These are phyloP conservation scores for Fistularia commersonii DNA, from an alignment of 2,797 vertebrate species.

Conservation along the genomic window DNA sequence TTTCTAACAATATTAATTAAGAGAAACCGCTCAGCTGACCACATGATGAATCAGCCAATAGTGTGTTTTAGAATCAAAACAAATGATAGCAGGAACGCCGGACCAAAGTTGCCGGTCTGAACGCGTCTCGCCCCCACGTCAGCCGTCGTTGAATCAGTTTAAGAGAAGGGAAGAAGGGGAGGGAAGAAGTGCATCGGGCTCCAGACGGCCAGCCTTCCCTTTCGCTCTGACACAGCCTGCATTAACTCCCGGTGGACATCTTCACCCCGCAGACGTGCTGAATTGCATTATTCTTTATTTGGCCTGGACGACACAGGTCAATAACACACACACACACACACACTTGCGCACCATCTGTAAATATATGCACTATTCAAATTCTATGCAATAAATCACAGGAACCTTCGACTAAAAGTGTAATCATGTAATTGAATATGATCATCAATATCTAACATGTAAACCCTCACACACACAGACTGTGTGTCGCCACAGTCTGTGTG, in stretches of 20 bases:
- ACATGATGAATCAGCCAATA: constrained; percentile 71
- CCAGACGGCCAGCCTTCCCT: constrained; percentile 26
- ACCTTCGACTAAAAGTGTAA: constrained; percentile 71
- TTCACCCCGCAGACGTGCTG: constrained; percentile 70
- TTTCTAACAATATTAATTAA: constrained; percentile 85
- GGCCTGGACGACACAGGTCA: constrained; percentile 67
- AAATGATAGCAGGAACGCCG: constrained; percentile 71
- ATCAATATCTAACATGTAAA: constrained; percentile 70
- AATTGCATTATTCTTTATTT: constrained; percentile 75
- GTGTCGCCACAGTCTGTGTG: constrained; percentile 51
- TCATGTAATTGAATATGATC: constrained; percentile 80
- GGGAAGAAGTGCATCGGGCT: constrained; percentile 62
- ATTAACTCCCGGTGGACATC: constrained; percentile 66
- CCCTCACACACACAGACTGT: constrained; percentile 30
- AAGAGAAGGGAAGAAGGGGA: constrained; percentile 62
- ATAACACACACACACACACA: constrained; percentile 45
- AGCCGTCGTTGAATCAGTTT: constrained; percentile 57
- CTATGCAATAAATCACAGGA: constrained; percentile 71
- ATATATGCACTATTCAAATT: constrained; percentile 68
- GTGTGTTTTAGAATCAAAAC: constrained; percentile 76
- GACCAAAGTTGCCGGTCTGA: constrained; percentile 38
- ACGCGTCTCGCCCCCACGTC: constrained; percentile 33
- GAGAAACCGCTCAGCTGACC: constrained; percentile 76
- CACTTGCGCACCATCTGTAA: constrained; percentile 45
- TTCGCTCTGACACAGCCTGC: constrained; percentile 41